Conservation (phyloP, 2,113 vertebrate species). For the Plecotus auritus region DNA sequence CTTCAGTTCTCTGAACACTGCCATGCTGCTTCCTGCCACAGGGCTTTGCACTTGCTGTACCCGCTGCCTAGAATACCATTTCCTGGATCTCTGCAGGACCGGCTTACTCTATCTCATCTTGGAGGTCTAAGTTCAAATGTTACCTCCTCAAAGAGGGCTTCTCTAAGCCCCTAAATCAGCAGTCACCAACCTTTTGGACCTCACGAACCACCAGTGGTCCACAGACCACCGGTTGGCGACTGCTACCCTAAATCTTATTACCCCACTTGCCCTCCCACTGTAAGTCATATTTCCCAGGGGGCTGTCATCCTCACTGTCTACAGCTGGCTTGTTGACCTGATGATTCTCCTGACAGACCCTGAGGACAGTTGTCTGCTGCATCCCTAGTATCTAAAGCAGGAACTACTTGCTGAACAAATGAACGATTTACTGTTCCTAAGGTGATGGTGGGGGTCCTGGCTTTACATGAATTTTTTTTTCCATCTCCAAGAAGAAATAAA, state of each 20-base stretch:
- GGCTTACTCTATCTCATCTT: not conserved
- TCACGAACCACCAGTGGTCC: too few species aligned
- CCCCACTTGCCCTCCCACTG: fast-evolving
- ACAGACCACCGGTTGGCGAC: too few species aligned
- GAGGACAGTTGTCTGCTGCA: not conserved
- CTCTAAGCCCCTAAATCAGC: fast-evolving
- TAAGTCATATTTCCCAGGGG: fast-evolving
- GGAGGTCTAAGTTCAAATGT: not conserved
- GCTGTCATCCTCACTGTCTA: fast-evolving
- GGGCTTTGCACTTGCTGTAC: not conserved
- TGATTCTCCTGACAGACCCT: fast-evolving
- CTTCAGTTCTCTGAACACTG: not conserved
- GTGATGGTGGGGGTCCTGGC: not conserved
- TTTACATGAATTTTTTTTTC: not conserved
- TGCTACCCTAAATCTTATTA: fast-evolving
- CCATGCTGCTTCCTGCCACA: not conserved
- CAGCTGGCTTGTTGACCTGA: not conserved
- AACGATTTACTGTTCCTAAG: not conserved
- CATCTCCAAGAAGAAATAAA: not conserved
- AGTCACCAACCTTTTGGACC: too few species aligned
- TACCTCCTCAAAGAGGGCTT: not conserved
- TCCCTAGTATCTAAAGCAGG: not conserved
- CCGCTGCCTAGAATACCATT: not conserved
- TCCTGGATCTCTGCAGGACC: not conserved
- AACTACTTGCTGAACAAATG: not conserved